Conservation (phyloP, 2,797 vertebrate genomes). For the Erethizon dorsatum region DNA sequence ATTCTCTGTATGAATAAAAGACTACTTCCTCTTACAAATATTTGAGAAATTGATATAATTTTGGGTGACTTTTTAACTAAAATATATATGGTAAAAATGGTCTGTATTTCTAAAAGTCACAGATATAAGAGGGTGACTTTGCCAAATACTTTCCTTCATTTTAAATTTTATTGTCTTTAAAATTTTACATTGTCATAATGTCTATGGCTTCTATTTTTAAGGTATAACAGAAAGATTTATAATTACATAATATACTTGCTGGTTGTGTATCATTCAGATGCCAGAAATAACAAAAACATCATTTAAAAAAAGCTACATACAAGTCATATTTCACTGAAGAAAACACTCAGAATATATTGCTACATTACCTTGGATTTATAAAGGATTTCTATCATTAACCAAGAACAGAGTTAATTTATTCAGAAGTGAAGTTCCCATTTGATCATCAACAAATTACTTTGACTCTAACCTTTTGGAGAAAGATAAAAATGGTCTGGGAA, state of each 20-base stretch:
- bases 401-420: constrained; percentile 68
- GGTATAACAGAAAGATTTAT: not conserved
- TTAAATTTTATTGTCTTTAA: not conserved
- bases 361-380: constrained; percentile 5
- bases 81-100: not conserved
- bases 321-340: constrained; percentile 18
- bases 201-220: not conserved
- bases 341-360: not conserved
- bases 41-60: not conserved
- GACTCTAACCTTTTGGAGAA: constrained; percentile 36
- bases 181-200: not conserved
- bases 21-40: rapidly evolving
- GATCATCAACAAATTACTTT: constrained; percentile 17
- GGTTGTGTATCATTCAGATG: not conserved
- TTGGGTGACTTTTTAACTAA: constrained; percentile 39
- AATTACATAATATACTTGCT: not conserved
- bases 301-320: not conserved
- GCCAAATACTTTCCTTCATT: not conserved
- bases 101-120: not conserved
- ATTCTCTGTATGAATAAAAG: not conserved
- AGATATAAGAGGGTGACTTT: not conserved
- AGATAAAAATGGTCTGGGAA: constrained; percentile 68
- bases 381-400: constrained; percentile 50
- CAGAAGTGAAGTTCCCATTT: constrained; percentile 68
- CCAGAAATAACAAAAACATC: not conserved